Base-by-base conservation (phyloP, 2,888 invertebrate species). In the Protodeltote pygarga region DNA sequence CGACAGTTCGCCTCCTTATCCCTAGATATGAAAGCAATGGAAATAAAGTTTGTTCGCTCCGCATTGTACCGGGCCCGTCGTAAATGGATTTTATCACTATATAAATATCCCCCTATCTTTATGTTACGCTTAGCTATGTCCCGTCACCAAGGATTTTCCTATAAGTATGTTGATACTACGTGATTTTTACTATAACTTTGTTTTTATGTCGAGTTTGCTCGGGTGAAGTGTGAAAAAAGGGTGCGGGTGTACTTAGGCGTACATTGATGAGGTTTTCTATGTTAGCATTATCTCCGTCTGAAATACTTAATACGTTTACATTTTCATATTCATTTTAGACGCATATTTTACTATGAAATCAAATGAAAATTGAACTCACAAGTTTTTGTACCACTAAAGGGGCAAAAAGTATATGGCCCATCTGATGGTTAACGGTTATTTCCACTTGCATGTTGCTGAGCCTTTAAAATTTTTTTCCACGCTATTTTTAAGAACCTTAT, bases 81-180 rank as follows among this genome's bases (percentile, higher is more conserved):
- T 87, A 89, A 90, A 89, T 90, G 88, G 87, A 87, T 89, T 89
- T 89, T 88, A 89, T 89, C 88, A 87, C 87, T 87, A 87, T 85
- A 88, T 88, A 87, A 86, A 87, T 87, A 85, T 80, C 79, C 81
- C 77, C 77, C 76, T 75, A 75, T 78, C 79, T 80, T 73, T 73
- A 73, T 81, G 77, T 77, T 72, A 75, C 69, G 73, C 65, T 66
- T 64, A 72, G 66, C 68, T 69, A 65, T 68, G 71, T 48, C 49
- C 50, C 51, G 59, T 63, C 65, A 65, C 58, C 53, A 42, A 46
- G 57, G 62, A 52, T 64, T 64, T 62, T 45, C 47, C 59, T 53
- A 48, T 67, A 51, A 66, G 57, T 53, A 57, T 62, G 65, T 57
- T 57, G 65, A 47, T 52, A 48, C 59, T 57, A 44, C 39, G 68